Evolutionary conservation across 2,888 invertebrate species (phyloP).

Genomic region (Drosophila niveifrons): DNA sequence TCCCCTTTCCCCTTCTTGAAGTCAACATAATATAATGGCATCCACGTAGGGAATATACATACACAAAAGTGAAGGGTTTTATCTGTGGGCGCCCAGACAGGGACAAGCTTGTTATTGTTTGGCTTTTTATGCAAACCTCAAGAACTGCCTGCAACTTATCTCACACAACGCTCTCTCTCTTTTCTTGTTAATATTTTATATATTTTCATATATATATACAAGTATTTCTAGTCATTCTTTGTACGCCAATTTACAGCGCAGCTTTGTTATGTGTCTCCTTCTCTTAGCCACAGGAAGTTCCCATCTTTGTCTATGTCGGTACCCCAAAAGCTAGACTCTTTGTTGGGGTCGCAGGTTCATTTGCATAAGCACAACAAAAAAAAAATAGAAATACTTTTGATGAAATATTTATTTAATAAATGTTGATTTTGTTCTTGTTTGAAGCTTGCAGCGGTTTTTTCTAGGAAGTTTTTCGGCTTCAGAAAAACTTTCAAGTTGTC

Average conservation of each 20-base stretch:
- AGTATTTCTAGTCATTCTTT: slow-evolving; percentile 8
- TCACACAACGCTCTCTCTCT: not conserved
- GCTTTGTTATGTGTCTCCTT: slow-evolving; percentile 8
- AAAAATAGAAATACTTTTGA: slow-evolving; percentile 29
- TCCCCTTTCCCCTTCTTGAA: not conserved
- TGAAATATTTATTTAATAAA: slow-evolving; percentile 50
- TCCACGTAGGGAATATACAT: slow-evolving; percentile 2
- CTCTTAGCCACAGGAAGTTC: slow-evolving; percentile 14
- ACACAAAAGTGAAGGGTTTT: slow-evolving; percentile 2
- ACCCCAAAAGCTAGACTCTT: not conserved
- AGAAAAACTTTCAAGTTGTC: slow-evolving; percentile 22
- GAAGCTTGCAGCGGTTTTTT: not conserved
- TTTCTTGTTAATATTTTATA: slow-evolving; percentile 10
- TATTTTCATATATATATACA: slow-evolving; percentile 14
- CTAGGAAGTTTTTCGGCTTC: not conserved
- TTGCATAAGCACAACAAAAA: slow-evolving; percentile 40
- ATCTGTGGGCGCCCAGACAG: slow-evolving; percentile 21
- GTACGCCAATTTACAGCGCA: slow-evolving; percentile 17
- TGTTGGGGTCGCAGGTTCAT: slow-evolving; percentile 20
- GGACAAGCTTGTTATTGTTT: slow-evolving; percentile 32
- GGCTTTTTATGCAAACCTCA: slow-evolving; percentile 23
- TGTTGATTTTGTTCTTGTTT: slow-evolving; percentile 21
- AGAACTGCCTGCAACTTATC: slow-evolving; percentile 1
- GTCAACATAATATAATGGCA: not conserved
- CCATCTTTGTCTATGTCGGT: slow-evolving; percentile 12